These are phyloP conservation scores for Eristalinus aeneus DNA, from an alignment of 2,888 invertebrate genomes.

Conservation along the genomic window DNA sequence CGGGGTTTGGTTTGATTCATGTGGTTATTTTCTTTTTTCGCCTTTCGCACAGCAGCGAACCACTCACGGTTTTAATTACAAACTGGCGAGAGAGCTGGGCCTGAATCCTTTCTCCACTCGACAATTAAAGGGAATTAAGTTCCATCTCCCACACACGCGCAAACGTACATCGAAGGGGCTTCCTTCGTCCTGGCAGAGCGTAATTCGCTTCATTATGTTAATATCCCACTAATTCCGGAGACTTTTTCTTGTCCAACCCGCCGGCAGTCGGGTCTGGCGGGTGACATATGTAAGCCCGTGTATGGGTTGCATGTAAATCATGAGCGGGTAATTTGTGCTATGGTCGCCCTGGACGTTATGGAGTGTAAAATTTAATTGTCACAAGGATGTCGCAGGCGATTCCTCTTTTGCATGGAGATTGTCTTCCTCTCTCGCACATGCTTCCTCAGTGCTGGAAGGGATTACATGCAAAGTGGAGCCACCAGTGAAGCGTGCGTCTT, in stretches of 20 bases:
- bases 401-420: neutral
- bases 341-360: conserved; percentile 58
- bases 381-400: conserved; percentile 46
- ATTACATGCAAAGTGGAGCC: conserved; percentile 41
- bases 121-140: conserved; percentile 48
- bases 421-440: neutral
- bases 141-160: conserved; percentile 2
- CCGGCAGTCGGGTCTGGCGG: neutral
- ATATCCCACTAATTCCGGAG: conserved; percentile 48
- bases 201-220: conserved; percentile 41
- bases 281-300: conserved; percentile 47
- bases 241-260: neutral
- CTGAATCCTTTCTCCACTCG: conserved; percentile 29
- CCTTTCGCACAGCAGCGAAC: neutral
- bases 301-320: conserved; percentile 61
- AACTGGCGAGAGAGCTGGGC: neutral
- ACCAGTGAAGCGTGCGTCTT: conserved; percentile 44
- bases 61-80: conserved; percentile 28
- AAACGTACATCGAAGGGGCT: neutral
- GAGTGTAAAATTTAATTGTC: conserved; percentile 69
- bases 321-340: conserved; percentile 65
- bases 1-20: conserved; percentile 16
- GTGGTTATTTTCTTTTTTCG: neutral
- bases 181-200: neutral
- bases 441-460: neutral